Base-by-base conservation (phyloP, 2,113 vertebrate genomes). In the Myocastor coypus region DNA sequence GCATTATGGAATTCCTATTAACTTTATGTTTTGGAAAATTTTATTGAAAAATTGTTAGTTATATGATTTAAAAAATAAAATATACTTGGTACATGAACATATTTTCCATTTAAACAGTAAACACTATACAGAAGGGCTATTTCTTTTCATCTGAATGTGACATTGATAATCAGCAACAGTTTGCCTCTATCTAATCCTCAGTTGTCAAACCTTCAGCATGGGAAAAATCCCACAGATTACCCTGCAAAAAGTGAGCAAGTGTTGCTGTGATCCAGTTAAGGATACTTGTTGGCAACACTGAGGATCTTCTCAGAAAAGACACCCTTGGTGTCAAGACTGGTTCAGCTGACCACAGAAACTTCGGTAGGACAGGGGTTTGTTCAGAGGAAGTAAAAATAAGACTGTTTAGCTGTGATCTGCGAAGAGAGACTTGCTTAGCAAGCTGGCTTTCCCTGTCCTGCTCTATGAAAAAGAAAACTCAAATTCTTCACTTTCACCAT, bases 41-140 rank as follows among this genome's bases (percentile, higher is more conserved):
- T 0, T 68, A 37, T 71, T 71, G 78, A 55, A 59, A 52, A 66
- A 17, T 37, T 52, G 40, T 30, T 52, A 71, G 28, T 63, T 63
- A 4, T 59, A 13, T 87, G 3, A 89, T 81, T 78, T 28, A 13
- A 61, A 87, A 86, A 90, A 46, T 55, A 40, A 77, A 42, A 84
- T 59, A 50, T 77, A 85, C 81, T 87, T 55, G n/a, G 61, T 87
- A 0, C 10, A 77, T 75, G 8, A 80, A 69, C 52, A 32, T 37
- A 85, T 63, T 91, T 85, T 13, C 3, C 14, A 87, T 64, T 84
- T 83, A 59, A 87, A 86, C 87, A 34, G 37, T 42, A 61, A 97
- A 68, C 4, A 34, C 3, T 16, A 10, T 5, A 42, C 3, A 68
- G 52, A 83, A 85, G 24, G 73, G 7, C 34, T 80, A 11, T 57